phyloP scores from a whole-genome alignment of 64 coral and sea anemone genomes.

The Trachythela sp. region DNA sequence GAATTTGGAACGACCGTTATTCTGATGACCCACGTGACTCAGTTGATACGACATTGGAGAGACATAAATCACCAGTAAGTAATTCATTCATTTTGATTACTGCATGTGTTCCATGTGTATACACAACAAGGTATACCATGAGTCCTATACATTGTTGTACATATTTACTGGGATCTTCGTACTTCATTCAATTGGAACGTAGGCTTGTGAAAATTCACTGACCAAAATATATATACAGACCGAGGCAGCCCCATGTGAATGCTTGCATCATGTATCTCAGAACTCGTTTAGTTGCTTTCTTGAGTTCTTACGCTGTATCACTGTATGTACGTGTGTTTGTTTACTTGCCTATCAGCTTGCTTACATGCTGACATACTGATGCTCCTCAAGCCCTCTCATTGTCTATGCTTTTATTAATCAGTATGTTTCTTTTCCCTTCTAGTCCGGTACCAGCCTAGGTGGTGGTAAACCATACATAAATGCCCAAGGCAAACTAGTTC shows the following conservation, averaged over 20 bases:
- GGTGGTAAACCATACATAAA: not conserved
- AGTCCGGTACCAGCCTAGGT: not conserved
- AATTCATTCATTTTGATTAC: not conserved
- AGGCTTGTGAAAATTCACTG: not conserved
- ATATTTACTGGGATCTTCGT: not conserved
- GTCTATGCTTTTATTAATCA: too few species aligned
- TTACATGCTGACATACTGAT: too few species aligned
- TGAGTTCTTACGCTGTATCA: too few species aligned
- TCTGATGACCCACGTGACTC: constrained; percentile 8
- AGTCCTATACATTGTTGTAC: not conserved
- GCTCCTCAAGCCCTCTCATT: too few species aligned
- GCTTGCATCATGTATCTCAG: too few species aligned
- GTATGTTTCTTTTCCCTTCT: not conserved
- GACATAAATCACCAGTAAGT: not conserved
- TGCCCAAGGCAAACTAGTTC: not conserved
- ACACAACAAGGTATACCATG: not conserved
- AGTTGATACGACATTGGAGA: not conserved
- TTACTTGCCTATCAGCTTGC: too few species aligned
- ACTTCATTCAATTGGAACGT: not conserved
- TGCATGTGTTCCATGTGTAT: too few species aligned
- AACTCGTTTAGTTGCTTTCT: too few species aligned
- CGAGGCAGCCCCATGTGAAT: too few species aligned
- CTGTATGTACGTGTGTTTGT: too few species aligned
- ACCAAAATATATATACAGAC: too few species aligned
- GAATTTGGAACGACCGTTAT: not conserved